These are phyloP conservation scores for Manduca sexta DNA, from an alignment of 1,140 invertebrate genomes.

Conservation along the genomic window DNA sequence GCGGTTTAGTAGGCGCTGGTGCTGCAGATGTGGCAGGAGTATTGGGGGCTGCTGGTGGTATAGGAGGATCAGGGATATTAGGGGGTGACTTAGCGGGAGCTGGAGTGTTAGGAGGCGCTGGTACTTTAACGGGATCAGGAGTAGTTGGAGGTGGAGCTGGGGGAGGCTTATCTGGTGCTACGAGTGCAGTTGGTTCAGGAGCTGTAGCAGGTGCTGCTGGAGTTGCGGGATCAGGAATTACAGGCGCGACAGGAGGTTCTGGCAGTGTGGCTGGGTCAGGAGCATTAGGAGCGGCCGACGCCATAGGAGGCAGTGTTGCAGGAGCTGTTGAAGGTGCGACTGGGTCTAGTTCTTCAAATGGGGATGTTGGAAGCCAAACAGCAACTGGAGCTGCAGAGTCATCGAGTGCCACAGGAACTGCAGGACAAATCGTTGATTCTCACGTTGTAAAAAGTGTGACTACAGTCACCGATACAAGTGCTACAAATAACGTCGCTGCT, in stretches of 20 bases:
- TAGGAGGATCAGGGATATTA: slow-evolving; percentile 5
- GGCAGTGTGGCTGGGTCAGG: too few relatives aligned
- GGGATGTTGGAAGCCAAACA: background rate
- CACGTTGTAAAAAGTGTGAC: too few relatives aligned
- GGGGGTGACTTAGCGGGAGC: background rate
- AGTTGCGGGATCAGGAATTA: slow-evolving; percentile 5
- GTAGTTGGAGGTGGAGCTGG: background rate
- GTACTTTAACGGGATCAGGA: slow-evolving; percentile 3
- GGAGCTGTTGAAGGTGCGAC: too few relatives aligned
- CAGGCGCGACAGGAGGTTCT: background rate
- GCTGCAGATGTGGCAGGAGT: background rate
- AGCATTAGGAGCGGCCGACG: slow-evolving; percentile 10
- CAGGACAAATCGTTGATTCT: too few relatives aligned
- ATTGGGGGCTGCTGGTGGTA: background rate
- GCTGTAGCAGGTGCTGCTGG: slow-evolving; percentile 3
- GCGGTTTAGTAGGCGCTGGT: background rate
- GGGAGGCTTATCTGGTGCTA: too few relatives aligned
- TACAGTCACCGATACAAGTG: too few relatives aligned
- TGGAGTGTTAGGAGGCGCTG: slow-evolving; percentile 8
- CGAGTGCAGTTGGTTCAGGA: background rate
- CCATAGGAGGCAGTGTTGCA: background rate
- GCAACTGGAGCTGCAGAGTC: background rate
- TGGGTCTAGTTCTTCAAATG: background rate
- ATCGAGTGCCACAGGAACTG: too few relatives aligned
- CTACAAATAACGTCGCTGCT: background rate